Conservation (phyloP, 2,797 vertebrate genomes). For the Sebastes diploproa region DNA sequence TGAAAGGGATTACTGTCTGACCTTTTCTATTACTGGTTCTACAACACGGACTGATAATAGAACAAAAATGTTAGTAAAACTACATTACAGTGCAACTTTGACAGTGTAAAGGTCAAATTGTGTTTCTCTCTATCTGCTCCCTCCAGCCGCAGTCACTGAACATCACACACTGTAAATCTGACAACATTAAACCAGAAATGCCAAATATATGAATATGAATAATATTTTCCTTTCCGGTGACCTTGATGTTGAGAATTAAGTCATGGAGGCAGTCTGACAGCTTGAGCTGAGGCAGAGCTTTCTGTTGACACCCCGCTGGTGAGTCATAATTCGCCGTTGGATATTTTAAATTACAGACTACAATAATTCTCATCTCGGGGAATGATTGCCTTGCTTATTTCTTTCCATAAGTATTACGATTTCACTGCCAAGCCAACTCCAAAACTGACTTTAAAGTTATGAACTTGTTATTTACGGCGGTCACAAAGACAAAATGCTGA, state of each 20-base stretch:
- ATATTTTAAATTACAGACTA: conserved; percentile 67
- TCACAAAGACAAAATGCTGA: conserved; percentile 13
- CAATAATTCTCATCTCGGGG: conserved; percentile 49
- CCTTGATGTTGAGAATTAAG: conserved; percentile 59
- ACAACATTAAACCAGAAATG: conserved; percentile 31
- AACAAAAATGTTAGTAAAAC: background rate
- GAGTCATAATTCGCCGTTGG: conserved; percentile 60
- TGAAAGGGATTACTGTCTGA: background rate
- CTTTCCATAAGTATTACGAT: conserved; percentile 17
- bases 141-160: background rate
- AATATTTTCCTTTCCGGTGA: conserved; percentile 45
- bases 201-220: conserved; percentile 36
- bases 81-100: background rate
- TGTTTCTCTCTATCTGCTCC: background rate
- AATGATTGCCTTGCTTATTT: conserved; percentile 44
- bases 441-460: conserved; percentile 3
- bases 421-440: background rate
- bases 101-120: conserved; percentile 10
- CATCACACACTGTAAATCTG: background rate
- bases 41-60: background rate
- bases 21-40: background rate
- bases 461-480: background rate
- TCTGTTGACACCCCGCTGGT: conserved; percentile 59
- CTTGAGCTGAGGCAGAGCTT: conserved; percentile 56
- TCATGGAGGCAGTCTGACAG: conserved; percentile 48